phyloP scores from a whole-genome alignment of 2,888 invertebrate species.

The Cerceris ruficornis region DNA sequence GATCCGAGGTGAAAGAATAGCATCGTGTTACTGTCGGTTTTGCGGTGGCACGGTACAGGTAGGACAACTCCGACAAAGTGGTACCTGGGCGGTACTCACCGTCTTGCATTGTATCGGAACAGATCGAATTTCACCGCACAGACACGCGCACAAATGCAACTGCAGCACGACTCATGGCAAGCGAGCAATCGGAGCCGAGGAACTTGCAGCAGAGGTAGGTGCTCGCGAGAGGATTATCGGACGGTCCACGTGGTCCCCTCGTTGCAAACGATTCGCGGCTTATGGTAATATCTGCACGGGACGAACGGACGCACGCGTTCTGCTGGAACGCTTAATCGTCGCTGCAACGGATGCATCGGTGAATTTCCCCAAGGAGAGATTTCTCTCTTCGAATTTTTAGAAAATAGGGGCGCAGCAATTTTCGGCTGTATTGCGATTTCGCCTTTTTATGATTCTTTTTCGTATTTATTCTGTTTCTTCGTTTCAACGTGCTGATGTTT shows the following conservation, averaged over 20 bases:
- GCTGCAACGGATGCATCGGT: constrained; percentile 5
- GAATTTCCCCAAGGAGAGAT: constrained; percentile 2
- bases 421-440: not conserved
- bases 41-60: constrained; percentile 35
- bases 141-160: constrained; percentile 30
- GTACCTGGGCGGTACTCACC: constrained; percentile 26
- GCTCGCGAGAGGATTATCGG: constrained; percentile 24
- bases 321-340: constrained; percentile 12
- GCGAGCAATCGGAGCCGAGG: constrained; percentile 13
- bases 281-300: constrained; percentile 27
- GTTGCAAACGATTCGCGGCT: constrained; percentile 30
- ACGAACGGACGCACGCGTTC: not conserved
- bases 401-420: not conserved
- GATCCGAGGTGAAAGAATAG: not conserved
- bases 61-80: constrained; percentile 35
- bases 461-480: too few relatives aligned
- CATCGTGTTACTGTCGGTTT: constrained; percentile 35
- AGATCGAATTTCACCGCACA: constrained; percentile 47
- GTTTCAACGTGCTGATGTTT: too few relatives aligned
- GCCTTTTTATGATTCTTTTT: too few relatives aligned
- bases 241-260: constrained; percentile 25
- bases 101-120: constrained; percentile 32
- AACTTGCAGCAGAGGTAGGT: constrained; percentile 12
- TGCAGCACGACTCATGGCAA: constrained; percentile 33
- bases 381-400: not conserved